Conservation (phyloP, 2,113 vertebrate species). For the Tragelaphus scriptus region DNA sequence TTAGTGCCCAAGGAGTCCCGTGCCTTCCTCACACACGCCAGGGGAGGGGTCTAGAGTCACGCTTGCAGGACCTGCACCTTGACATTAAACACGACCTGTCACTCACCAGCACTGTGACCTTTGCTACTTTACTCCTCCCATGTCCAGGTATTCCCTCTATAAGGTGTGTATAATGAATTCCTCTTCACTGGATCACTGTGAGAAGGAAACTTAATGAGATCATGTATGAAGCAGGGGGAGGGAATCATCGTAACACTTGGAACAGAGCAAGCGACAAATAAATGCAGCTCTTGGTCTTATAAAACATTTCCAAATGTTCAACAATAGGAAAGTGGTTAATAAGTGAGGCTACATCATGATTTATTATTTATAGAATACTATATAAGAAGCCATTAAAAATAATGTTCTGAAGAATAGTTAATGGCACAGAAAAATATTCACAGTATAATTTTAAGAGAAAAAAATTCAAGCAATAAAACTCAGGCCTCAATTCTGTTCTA, state of each 20-base stretch:
- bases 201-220: conserved; percentile 5
- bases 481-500: conserved; percentile 24
- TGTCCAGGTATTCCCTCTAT: not conserved
- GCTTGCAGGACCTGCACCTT: not conserved
- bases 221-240: not conserved
- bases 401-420: conserved; percentile 66
- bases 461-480: conserved; percentile 50
- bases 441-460: conserved; percentile 63
- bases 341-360: conserved; percentile 51
- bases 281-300: not conserved
- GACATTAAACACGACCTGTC: not conserved
- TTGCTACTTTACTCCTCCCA: not conserved
- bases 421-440: conserved; percentile 66
- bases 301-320: not conserved
- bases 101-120: not conserved
- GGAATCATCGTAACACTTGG: not conserved
- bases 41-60: not conserved
- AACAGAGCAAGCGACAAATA: not conserved
- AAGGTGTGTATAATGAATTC: not conserved
- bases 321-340: conserved; percentile 34
- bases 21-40: not conserved
- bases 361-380: conserved; percentile 59
- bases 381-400: conserved; percentile 55
- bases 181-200: not conserved
- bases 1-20: not conserved